Conservation (phyloP, 35 echinoderm and acorn worm genomes). For the Apostichopus japonicus region DNA sequence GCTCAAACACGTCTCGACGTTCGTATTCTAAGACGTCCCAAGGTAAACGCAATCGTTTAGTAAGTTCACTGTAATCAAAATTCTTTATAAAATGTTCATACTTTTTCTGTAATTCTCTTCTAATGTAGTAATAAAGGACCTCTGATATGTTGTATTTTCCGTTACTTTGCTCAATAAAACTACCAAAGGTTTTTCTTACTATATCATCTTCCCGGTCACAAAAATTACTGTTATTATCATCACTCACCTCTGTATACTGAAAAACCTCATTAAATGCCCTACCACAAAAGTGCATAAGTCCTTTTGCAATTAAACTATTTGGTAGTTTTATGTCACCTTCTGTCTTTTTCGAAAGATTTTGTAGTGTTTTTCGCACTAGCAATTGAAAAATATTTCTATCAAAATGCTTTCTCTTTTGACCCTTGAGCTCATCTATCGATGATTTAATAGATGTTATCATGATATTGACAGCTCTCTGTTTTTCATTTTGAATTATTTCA, state of each 20-base stretch:
- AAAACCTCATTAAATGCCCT: no score
- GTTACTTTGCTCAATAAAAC: not conserved
- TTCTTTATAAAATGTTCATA: not conserved
- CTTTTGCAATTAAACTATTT: no score
- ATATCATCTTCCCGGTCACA: not conserved
- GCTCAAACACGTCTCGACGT: not conserved
- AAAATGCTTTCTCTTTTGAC: not conserved
- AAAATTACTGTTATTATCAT: not conserved
- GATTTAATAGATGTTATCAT: not conserved
- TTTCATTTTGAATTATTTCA: not conserved
- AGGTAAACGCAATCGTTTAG: no score
- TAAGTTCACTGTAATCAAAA: not conserved
- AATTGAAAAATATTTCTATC: slow-evolving; percentile 2
- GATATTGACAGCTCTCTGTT: not conserved
- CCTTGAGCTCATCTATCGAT: not conserved
- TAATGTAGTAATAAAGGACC: slow-evolving; percentile 9
- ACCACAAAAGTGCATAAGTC: no score
- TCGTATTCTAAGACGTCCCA: no score
- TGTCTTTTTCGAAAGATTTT: no score
- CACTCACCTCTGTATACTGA: no score
- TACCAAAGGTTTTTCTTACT: not conserved
- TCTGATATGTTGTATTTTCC: not conserved
- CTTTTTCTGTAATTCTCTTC: not conserved
- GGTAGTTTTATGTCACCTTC: no score
- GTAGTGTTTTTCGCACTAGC: no score